Conservation (phyloP, 2,888 invertebrate genomes). For the Diaperis boleti region DNA sequence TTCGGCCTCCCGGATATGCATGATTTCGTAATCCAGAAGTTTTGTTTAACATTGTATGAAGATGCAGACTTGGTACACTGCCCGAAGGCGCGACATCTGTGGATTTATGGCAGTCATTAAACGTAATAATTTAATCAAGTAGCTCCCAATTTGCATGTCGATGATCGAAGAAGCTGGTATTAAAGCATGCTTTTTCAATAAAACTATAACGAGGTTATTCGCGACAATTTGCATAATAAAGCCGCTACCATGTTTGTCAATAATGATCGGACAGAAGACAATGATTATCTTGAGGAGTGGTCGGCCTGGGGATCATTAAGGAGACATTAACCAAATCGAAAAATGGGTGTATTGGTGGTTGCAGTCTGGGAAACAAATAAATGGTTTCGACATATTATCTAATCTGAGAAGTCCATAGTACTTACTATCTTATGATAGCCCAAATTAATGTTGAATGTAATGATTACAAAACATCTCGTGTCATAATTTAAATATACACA, state of each 20-base stretch:
- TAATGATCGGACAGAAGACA: slow-evolving; percentile 6
- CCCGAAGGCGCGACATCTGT: slow-evolving; percentile 17
- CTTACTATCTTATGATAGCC: no score
- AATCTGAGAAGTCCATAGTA: background rate
- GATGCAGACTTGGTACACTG: slow-evolving; percentile 8
- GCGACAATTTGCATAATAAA: slow-evolving; percentile 14
- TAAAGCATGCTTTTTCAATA: slow-evolving; percentile 6
- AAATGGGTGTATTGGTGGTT: background rate
- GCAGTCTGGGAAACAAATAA: no score
- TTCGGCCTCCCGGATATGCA: background rate
- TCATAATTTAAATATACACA: no score
- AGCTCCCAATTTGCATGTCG: slow-evolving; percentile 27
- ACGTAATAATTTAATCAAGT: slow-evolving; percentile 31
- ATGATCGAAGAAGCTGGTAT: slow-evolving; percentile 14
- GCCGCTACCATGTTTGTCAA: slow-evolving; percentile 6
- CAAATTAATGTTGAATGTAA: no score
- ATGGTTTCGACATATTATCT: no score
- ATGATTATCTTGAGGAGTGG: no score
- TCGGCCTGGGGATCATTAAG: no score
- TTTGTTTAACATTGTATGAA: background rate
- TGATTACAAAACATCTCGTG: no score
- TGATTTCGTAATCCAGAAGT: background rate
- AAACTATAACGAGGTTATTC: slow-evolving; percentile 8
- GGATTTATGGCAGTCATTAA: slow-evolving; percentile 23
- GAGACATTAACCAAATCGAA: no score